Conservation (phyloP, 2,113 vertebrate species). For the Regulus satrapa region DNA sequence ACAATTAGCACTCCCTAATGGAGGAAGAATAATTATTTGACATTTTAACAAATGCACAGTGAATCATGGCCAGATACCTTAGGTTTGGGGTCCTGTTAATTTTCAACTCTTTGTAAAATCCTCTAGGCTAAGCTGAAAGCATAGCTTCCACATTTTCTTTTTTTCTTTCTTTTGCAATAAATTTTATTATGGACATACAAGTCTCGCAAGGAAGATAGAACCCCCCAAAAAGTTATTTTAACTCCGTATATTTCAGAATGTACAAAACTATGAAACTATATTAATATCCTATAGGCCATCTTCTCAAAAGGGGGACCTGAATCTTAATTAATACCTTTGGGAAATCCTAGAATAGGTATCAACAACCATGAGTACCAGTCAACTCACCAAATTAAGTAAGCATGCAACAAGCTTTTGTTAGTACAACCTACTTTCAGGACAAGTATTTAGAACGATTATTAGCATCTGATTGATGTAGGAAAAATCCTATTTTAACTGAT, state of each 20-base stretch:
- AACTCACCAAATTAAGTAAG: neutral
- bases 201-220: neutral
- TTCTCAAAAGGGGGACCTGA: neutral
- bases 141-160: neutral
- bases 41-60: slow-evolving; percentile 23
- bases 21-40: slow-evolving; percentile 36
- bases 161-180: neutral
- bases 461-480: slow-evolving; percentile 58
- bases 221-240: neutral
- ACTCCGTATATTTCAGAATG: neutral
- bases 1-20: slow-evolving; percentile 41
- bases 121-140: neutral
- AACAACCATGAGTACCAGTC: neutral
- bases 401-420: slow-evolving; percentile 7
- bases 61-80: slow-evolving; percentile 18
- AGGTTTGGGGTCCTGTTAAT: neutral
- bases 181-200: neutral
- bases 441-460: slow-evolving; percentile 57
- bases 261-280: neutral
- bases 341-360: neutral
- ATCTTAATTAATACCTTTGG: neutral
- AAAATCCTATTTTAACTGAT: slow-evolving; percentile 19
- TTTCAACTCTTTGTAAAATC: neutral
- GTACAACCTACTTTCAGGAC: slow-evolving; percentile 36
- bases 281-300: neutral